Evolutionary conservation across 2,797 vertebrate species (phyloP).

Genomic region (Enoplosus armatus): DNA sequence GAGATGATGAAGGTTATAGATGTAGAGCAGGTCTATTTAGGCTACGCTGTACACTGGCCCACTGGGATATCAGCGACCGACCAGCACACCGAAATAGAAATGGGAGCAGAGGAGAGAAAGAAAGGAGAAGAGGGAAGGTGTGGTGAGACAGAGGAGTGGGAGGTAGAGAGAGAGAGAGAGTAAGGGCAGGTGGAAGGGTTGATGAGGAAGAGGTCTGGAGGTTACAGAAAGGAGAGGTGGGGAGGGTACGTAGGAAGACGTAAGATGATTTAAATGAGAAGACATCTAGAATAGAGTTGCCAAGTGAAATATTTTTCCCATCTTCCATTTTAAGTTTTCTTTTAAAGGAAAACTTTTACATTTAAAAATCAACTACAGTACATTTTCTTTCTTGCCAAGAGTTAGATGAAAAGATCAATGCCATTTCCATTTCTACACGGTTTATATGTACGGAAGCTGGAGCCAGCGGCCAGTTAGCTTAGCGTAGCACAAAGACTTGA

Average conservation of each 20-base stretch:
- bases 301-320: conserved; percentile 6
- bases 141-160: conserved; percentile 40
- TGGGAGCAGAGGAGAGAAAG: conserved; percentile 76
- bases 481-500: background rate
- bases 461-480: background rate
- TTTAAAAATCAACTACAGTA: background rate
- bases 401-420: background rate
- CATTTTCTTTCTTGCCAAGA: background rate
- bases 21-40: conserved; percentile 84
- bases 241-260: background rate
- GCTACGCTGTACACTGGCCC: conserved; percentile 77
- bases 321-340: background rate
- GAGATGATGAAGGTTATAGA: conserved; percentile 82
- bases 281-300: background rate
- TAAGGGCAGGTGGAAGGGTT: conserved; percentile 43
- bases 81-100: conserved; percentile 86
- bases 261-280: background rate
- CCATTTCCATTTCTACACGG: background rate
- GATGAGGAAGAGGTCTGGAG: conserved; percentile 48
- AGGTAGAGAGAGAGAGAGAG: conserved; percentile 35
- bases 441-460: background rate
- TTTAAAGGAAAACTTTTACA: background rate
- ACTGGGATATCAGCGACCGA: conserved; percentile 78
- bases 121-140: conserved; percentile 55
- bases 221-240: conserved; percentile 10